Evolutionary conservation across 2,888 invertebrate genomes (phyloP).

Genomic region (Lepidonotus clava): DNA sequence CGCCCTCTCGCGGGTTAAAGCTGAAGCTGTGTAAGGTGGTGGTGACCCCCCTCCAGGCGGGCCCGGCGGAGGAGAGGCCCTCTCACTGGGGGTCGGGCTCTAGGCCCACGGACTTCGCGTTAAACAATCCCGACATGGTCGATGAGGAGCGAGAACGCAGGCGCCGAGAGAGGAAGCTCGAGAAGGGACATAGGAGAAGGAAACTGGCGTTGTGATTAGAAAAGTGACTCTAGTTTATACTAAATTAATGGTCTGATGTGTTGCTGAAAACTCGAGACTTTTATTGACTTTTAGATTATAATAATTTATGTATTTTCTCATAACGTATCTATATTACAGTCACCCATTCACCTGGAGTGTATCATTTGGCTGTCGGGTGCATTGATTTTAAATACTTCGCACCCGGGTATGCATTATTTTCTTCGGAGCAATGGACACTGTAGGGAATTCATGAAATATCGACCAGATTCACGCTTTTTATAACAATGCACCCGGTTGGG

Average conservation of each 20-base stretch:
- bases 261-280: background rate
- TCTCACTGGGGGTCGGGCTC: no score
- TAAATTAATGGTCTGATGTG: background rate
- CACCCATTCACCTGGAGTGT: no score
- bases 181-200: background rate
- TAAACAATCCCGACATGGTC: no score
- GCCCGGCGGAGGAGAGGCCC: background rate
- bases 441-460: no score
- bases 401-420: no score
- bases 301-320: background rate
- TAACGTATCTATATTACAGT: background rate
- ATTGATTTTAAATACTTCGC: no score
- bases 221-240: no score
- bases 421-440: no score
- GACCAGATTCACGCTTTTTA: no score
- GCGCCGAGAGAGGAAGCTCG: background rate
- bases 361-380: no score
- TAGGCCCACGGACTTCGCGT: no score
- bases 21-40: background rate
- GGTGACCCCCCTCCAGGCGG: background rate
- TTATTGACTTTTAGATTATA: background rate
- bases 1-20: background rate
- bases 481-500: no score
- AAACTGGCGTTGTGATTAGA: background rate
- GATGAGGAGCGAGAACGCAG: background rate